Evolutionary conservation across 2,888 invertebrate genomes (phyloP).

Genomic region (Cyclophora punctaria): DNA sequence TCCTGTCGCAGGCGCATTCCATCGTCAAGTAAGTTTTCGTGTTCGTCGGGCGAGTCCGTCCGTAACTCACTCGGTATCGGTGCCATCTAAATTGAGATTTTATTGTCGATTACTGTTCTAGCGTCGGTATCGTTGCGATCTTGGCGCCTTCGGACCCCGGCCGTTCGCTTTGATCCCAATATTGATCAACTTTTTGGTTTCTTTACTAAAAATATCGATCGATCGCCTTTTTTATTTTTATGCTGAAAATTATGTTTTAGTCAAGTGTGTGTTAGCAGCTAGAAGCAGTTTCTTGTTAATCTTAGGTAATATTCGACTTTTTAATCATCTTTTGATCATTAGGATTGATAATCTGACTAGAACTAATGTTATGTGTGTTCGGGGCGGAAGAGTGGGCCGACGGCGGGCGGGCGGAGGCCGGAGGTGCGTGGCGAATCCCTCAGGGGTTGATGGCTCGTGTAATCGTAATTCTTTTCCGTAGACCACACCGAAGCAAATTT

Average conservation of each 20-base stretch:
- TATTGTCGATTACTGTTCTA: slow-evolving; percentile 75
- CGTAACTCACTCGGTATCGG: slow-evolving; percentile 72
- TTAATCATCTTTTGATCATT: too few relatives aligned
- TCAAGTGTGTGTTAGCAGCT: too few relatives aligned
- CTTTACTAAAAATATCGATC: slow-evolving; percentile 3
- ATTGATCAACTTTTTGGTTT: slow-evolving; percentile 16
- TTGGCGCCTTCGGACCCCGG: slow-evolving; percentile 59
- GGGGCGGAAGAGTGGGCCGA: slow-evolving; percentile 44
- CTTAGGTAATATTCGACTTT: too few relatives aligned
- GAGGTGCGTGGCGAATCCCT: slow-evolving; percentile 61
- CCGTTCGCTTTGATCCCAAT: slow-evolving; percentile 45
- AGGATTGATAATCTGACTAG: too few relatives aligned
- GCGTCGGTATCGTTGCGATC: slow-evolving; percentile 72
- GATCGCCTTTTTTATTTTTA: background rate
- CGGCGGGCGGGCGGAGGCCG: slow-evolving; percentile 47
- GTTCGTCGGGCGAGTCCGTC: slow-evolving; percentile 61
- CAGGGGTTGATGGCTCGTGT: slow-evolving; percentile 66
- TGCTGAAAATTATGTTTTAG: too few relatives aligned
- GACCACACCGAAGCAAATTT: slow-evolving; percentile 72
- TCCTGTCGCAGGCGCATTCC: slow-evolving; percentile 68
- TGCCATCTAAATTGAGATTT: slow-evolving; percentile 75
- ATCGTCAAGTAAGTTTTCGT: slow-evolving; percentile 72
- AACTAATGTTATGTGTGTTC: background rate
- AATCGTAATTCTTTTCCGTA: slow-evolving; percentile 57
- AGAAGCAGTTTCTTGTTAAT: too few relatives aligned